Evolutionary conservation across 1,140 invertebrate species (phyloP), one percentile per base, ranked within the genome.

Genomic region (Ceratina australensis): DNA sequence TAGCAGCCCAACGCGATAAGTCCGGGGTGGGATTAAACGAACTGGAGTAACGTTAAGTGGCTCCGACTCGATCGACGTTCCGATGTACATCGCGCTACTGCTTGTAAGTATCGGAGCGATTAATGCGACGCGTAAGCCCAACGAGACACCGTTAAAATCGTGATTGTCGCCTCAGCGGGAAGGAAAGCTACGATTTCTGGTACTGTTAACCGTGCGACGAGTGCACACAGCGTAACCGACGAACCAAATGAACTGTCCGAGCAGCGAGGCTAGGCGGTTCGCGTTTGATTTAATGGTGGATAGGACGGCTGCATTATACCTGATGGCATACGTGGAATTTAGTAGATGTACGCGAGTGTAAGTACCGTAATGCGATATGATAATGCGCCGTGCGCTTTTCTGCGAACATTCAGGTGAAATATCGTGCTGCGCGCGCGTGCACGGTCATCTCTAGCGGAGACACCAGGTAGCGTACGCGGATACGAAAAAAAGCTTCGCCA

Each of bases 311-410:
- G 61, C 69, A 72, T 78, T 78, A 78, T 33, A 72, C 68, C 60
- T 69, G 57, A 78, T 78, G 76, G 68, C 68, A 77, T 77, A 77
- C 76, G 76, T 20, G 69, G 76, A 78, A 72, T 72, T 78, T 72
- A 72, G 76, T 72, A 47, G 59, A 72, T 72, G 67, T 78, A 78
- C 69, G 69, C 76, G 76, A 60, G 76, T 78, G 68, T 72, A 78
- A 78, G 76, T 72, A 57, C 76, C 76, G 76, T 78, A 72, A 78
- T 72, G 68, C 60, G 76, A 78, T 78, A 78, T 78, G 76, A 78
- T 78, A 78, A 78, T 78, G 76, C 50, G 76, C 68, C 57, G 28
- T 64, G 68, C 33, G 74, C 66, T 77, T 76, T 77, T 77, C 66
- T 63, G 66, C 67, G 74, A 71, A 71, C 74, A 57, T 71, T 49